phyloP scores from a whole-genome alignment of 2,888 invertebrate genomes.

The Pandemis cinnamomeana region DNA sequence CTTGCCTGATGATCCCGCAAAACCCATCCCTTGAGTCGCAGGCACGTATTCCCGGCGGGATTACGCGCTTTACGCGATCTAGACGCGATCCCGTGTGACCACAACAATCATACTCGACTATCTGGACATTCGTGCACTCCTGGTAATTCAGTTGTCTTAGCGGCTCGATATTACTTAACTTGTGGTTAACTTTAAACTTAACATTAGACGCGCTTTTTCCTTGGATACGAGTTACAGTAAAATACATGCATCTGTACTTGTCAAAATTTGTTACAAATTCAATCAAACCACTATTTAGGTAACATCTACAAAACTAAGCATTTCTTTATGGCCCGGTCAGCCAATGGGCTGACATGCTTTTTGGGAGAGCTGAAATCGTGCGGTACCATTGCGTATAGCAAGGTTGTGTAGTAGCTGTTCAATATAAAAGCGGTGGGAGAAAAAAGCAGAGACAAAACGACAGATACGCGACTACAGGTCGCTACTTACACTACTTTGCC shows the following conservation, averaged over 20 bases:
- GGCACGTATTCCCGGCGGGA: slow-evolving; percentile 73
- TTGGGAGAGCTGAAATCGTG: not conserved
- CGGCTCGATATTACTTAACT: slow-evolving; percentile 12
- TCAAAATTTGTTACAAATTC: too few relatives aligned
- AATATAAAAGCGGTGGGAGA: not conserved
- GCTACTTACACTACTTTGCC: slow-evolving; percentile 54
- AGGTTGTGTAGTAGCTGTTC: not conserved
- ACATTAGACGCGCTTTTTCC: too few relatives aligned
- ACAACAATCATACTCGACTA: slow-evolving; percentile 60
- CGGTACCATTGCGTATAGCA: too few relatives aligned
- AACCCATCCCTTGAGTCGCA: slow-evolving; percentile 65
- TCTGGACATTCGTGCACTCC: slow-evolving; percentile 68
- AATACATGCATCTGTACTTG: too few relatives aligned
- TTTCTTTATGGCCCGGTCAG: too few relatives aligned
- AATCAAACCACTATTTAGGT: too few relatives aligned
- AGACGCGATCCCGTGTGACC: slow-evolving; percentile 61
- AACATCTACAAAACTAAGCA: too few relatives aligned
- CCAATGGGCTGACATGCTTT: not conserved
- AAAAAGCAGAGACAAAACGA: slow-evolving; percentile 50
- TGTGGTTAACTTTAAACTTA: too few relatives aligned
- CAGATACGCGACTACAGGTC: slow-evolving; percentile 66
- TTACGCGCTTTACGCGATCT: slow-evolving; percentile 66
- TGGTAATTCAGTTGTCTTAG: slow-evolving; percentile 41
- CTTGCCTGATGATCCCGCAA: slow-evolving; percentile 73
- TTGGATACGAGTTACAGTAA: too few relatives aligned